Conservation (phyloP, 2,888 invertebrate genomes). For the Morinoia aosen region DNA sequence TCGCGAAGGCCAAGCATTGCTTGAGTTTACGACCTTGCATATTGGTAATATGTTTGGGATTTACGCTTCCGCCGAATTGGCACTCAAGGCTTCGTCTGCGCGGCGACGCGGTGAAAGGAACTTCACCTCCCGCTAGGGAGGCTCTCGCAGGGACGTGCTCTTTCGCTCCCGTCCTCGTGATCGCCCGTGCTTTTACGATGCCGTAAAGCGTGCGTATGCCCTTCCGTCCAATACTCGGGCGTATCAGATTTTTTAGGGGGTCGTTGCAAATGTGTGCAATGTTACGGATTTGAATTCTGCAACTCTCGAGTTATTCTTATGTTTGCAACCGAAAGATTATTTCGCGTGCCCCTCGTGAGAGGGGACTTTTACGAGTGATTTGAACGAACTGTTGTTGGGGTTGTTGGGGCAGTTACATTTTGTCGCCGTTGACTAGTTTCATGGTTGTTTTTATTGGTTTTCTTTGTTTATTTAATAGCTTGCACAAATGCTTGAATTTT, state of each 20-base stretch:
- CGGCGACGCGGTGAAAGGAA: background rate
- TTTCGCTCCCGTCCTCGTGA: background rate
- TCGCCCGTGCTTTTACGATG: slow-evolving; percentile 22
- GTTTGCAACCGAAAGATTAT: background rate
- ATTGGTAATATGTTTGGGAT: slow-evolving; percentile 30
- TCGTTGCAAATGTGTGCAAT: slow-evolving; percentile 31
- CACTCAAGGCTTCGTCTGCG: background rate
- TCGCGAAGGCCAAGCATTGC: slow-evolving; percentile 5
- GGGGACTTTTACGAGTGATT: background rate
- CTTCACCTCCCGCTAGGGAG: background rate
- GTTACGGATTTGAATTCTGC: background rate
- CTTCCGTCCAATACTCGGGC: slow-evolving; percentile 33
- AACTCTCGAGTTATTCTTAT: background rate
- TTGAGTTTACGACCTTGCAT: slow-evolving; percentile 34
- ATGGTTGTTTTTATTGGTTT: background rate
- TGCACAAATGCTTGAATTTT: background rate
- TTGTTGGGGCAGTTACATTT: background rate
- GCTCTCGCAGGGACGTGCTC: background rate
- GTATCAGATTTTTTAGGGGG: slow-evolving; percentile 26
- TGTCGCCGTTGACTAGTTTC: background rate
- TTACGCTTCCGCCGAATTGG: slow-evolving; percentile 26
- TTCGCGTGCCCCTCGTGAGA: background rate
- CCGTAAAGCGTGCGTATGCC: slow-evolving; percentile 6
- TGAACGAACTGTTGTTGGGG: background rate
- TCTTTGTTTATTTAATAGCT: background rate